These are phyloP conservation scores for Crotalus horridus DNA, from an alignment of 2,113 vertebrate species.

Conservation along the genomic window DNA sequence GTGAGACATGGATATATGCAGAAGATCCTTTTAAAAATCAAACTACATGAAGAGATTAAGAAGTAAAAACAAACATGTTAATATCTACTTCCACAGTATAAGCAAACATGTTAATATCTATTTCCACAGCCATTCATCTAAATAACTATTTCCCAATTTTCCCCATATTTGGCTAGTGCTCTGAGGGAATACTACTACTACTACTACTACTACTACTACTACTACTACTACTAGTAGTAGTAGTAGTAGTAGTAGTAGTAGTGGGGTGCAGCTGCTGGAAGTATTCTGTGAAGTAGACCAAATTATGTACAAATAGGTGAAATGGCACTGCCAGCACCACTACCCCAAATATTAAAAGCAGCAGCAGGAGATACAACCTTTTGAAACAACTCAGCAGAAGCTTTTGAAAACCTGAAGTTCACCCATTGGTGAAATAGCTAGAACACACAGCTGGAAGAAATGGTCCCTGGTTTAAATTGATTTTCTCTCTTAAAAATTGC, in stretches of 20 bases:
- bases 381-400: neutral
- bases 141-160: neutral
- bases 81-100: neutral
- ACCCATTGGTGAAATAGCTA: neutral
- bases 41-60: neutral
- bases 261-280: neutral
- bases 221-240: too few species aligned
- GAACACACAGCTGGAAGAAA: neutral
- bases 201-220: neutral
- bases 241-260: too few species aligned
- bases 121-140: neutral
- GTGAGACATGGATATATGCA: neutral
- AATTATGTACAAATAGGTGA: neutral
- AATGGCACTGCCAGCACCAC: neutral
- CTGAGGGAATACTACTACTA: neutral
- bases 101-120: neutral
- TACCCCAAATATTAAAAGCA: neutral
- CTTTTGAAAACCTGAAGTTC: neutral
- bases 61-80: neutral
- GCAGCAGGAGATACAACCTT: neutral
- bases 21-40: neutral
- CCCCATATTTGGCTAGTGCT: neutral
- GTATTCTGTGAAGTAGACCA: neutral
- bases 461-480: neutral
- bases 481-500: neutral